phyloP scores from a whole-genome alignment of 2,797 vertebrate species.

The Parauchenoglanis ngamensis region DNA sequence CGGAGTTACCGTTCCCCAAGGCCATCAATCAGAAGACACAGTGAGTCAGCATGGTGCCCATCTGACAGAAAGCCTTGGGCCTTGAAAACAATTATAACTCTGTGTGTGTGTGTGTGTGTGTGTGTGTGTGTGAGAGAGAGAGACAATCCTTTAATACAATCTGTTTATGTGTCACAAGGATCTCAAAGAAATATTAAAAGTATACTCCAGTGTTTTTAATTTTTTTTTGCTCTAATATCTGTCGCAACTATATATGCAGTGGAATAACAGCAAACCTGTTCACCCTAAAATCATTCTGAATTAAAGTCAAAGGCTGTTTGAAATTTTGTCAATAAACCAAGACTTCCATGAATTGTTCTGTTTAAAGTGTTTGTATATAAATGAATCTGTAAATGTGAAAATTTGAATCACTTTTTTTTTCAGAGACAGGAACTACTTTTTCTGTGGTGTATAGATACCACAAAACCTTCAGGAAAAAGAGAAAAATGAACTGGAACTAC shows the following conservation, averaged over 20 bases:
- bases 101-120: slow-evolving; percentile 35
- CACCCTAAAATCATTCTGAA: neutral
- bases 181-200: neutral
- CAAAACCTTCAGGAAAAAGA: no score
- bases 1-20: slow-evolving; percentile 28
- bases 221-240: no score
- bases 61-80: slow-evolving; percentile 53
- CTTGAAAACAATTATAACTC: slow-evolving; percentile 58
- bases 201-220: no score
- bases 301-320: neutral
- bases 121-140: neutral
- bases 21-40: slow-evolving; percentile 57
- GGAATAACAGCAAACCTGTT: no score
- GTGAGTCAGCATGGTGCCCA: slow-evolving; percentile 29
- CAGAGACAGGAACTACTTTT: no score
- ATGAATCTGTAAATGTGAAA: neutral
- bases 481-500: neutral
- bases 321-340: neutral
- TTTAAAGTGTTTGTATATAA: neutral
- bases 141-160: neutral
- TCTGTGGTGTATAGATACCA: no score
- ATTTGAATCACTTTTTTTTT: neutral
- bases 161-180: no score
- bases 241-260: no score
- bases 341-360: neutral